phyloP scores from a whole-genome alignment of 1,140 invertebrate genomes.

The Gryllus bimaculatus region DNA sequence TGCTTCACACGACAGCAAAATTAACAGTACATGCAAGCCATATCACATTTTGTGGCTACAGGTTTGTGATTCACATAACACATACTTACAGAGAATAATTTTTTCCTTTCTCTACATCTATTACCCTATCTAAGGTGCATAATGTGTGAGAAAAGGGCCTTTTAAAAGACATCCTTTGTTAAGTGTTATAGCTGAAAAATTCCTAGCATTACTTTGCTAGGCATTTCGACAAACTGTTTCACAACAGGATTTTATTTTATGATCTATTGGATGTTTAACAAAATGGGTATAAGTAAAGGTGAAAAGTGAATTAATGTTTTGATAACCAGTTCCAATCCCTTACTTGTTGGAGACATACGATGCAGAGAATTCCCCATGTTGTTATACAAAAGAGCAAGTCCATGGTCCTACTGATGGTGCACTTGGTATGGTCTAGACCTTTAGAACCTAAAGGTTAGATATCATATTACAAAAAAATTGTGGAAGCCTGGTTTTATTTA shows the following conservation, averaged over 20 bases:
- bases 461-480: neutral
- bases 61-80: neutral
- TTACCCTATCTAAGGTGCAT: neutral
- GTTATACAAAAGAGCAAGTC: neutral
- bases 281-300: neutral
- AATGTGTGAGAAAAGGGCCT: neutral
- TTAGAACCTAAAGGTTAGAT: conserved; percentile 1
- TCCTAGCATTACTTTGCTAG: neutral
- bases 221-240: no score
- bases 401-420: no score
- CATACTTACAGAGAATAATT: neutral
- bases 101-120: neutral
- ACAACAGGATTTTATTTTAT: no score
- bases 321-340: neutral
- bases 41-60: neutral
- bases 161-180: neutral
- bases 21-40: neutral
- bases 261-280: neutral
- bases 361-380: neutral
- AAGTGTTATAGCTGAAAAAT: neutral
- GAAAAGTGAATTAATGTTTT: neutral
- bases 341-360: neutral
- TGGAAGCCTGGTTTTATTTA: no score
- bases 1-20: neutral
- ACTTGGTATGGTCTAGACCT: neutral